These are phyloP conservation scores for Empis stercorea DNA, from an alignment of 2,888 invertebrate genomes.

Conservation along the genomic window DNA sequence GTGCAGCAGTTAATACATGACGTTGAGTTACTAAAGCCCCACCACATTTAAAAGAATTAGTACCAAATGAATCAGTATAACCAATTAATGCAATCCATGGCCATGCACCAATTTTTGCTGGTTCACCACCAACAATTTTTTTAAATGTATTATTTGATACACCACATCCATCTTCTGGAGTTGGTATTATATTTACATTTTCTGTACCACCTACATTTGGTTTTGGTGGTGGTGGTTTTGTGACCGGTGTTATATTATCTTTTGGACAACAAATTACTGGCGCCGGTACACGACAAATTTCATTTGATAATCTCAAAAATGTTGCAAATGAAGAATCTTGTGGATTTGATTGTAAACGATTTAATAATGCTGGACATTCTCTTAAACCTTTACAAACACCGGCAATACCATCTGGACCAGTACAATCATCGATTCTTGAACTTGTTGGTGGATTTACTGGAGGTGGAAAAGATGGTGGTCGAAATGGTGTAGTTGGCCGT, in stretches of 20 bases:
- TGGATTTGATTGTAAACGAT: slow-evolving; percentile 18
- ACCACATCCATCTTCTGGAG: slow-evolving; percentile 47
- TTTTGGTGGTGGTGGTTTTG: slow-evolving; percentile 1
- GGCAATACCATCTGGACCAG: slow-evolving; percentile 16
- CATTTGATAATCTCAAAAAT: slow-evolving; percentile 24
- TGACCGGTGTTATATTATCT: not conserved
- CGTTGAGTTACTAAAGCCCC: slow-evolving; percentile 39
- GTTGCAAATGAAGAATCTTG: slow-evolving; percentile 20
- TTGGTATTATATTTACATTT: slow-evolving; percentile 18
- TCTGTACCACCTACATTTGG: not conserved
- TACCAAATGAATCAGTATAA: slow-evolving; percentile 40
- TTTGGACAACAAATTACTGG: slow-evolving; percentile 27
- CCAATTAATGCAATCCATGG: slow-evolving; percentile 71
- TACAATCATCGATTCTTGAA: slow-evolving; percentile 22
- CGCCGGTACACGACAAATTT: slow-evolving; percentile 19
- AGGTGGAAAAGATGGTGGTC: slow-evolving; percentile 8
- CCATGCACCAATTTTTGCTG: slow-evolving; percentile 56
- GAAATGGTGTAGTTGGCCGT: slow-evolving; percentile 7
- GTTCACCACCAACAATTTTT: slow-evolving; percentile 59
- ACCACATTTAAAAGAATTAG: slow-evolving; percentile 31
- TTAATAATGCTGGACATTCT: slow-evolving; percentile 19
- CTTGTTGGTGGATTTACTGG: slow-evolving; percentile 11
- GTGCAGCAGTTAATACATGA: slow-evolving; percentile 55
- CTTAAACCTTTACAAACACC: slow-evolving; percentile 16
- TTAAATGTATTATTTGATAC: slow-evolving; percentile 41